phyloP scores from a whole-genome alignment of 2,113 vertebrate genomes.

The Speoplatyrhinus poulsoni region DNA sequence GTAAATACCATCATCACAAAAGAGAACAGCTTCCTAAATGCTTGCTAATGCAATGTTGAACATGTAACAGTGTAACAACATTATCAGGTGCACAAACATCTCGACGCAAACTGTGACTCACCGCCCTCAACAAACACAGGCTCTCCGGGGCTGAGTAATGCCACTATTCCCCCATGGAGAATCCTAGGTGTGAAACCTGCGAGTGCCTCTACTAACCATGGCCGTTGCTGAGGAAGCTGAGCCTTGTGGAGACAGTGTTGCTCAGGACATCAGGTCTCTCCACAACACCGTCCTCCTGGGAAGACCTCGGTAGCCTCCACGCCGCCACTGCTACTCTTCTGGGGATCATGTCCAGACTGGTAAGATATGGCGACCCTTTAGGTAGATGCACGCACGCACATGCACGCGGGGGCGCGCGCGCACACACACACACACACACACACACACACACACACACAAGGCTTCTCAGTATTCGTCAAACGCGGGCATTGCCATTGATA shows the following conservation, averaged over 20 bases:
- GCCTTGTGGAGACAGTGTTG: conserved; percentile 56
- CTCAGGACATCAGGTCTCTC: conserved; percentile 44
- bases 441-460: neutral
- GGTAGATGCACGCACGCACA: conserved; percentile 21
- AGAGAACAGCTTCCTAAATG: too few species aligned
- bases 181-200: too few species aligned
- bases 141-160: neutral
- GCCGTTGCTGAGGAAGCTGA: conserved; percentile 82
- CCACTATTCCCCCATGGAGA: neutral
- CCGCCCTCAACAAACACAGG: neutral
- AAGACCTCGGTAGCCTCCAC: conserved; percentile 76
- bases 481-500: neutral
- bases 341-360: conserved; percentile 76
- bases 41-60: neutral
- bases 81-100: too few species aligned
- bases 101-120: too few species aligned
- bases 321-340: conserved; percentile 73
- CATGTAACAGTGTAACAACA: neutral
- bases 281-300: conserved; percentile 64
- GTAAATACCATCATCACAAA: too few species aligned
- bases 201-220: conserved; percentile 35
- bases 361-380: conserved; percentile 87
- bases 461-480: neutral
- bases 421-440: conserved; percentile 13
- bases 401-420: neutral